Conservation (phyloP, 2,888 invertebrate genomes). For the Habrosyne pyritoides region DNA sequence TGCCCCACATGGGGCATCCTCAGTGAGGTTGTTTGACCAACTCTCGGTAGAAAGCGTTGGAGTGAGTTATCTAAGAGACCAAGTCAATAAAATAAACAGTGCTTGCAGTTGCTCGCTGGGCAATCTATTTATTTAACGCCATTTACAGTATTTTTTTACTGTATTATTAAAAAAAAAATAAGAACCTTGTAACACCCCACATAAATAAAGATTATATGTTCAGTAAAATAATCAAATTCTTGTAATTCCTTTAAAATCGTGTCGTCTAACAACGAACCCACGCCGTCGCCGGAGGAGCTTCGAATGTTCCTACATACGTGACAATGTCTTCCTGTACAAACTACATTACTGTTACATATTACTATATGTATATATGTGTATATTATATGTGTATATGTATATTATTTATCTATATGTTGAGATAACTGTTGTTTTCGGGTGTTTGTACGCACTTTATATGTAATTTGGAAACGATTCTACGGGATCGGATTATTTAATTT, state of each 20-base stretch:
- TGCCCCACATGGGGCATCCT: no score
- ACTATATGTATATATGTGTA: constrained; percentile 3
- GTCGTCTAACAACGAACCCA: constrained; percentile 15
- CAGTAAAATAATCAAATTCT: no score
- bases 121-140: no score
- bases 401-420: no score
- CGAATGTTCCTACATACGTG: constrained; percentile 18
- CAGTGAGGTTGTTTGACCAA: no score
- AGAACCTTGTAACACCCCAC: no score
- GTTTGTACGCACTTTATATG: not conserved
- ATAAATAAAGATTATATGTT: no score
- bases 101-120: no score
- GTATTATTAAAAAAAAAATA: no score
- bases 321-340: constrained; percentile 19
- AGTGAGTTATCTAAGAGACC: no score
- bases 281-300: constrained; percentile 12
- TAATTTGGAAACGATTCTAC: not conserved
- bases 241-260: not conserved
- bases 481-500: not conserved
- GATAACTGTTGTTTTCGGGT: constrained; percentile 3
- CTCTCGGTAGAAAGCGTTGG: no score
- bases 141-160: not conserved
- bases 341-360: constrained; percentile 14
- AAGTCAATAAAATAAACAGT: no score
- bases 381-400: not conserved